Base-by-base conservation (phyloP, 2,113 vertebrate genomes). In the Tringa solitaria region DNA sequence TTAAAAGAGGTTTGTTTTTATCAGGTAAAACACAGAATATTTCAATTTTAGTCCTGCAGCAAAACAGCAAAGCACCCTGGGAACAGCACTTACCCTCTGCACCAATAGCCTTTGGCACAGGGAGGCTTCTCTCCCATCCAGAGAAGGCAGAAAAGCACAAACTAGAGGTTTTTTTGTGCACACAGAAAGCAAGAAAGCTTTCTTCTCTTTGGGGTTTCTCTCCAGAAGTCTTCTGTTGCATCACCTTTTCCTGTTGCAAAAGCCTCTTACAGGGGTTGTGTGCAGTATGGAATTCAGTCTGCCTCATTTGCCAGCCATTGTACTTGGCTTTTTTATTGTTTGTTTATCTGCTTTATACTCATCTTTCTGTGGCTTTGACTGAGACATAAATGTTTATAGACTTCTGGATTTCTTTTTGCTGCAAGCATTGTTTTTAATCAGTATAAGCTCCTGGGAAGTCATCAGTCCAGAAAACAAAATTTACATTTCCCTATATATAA, bases 381-480 rank as follows among this genome's bases (percentile, higher is more conserved):
- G 61, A 93, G 93, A 91, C 73, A 79, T 91, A 96, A 97, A 93
- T 92, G 68, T 96, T 97, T 96, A 90, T 79, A 96, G 84, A 87
- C 68, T 68, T 91, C 65, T 91, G 75, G 75, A 84, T 94, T 96
- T 95, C 54, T 93, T 95, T 84, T 86, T 64, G 12, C 81, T 93
- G 32, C 77, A 90, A 97, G 67, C 1, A 32, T 84, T 92, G 68
- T 43, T 80, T 76, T 68, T 50, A 91, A 79, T 85, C 82, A 67
- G 17, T 67, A 35, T 82, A 93, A 87, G 28, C 50, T 77, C 46
- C 61, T 86, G 75, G 78, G 41, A 96, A 88, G 61, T 56, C 23
- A 54, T 17, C 1, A 0, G 35, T 88, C 69, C 46, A 78, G 48
- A 84, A 41, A 84, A 9, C 43, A 89, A 82, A 64, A 37, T 77